Percentiles rank a stretch among this genome's conserved stretches.
phyloP scores from a whole-genome alignment of 2,888 invertebrate species.

The Parapristionchus giblindavisi region DNA sequence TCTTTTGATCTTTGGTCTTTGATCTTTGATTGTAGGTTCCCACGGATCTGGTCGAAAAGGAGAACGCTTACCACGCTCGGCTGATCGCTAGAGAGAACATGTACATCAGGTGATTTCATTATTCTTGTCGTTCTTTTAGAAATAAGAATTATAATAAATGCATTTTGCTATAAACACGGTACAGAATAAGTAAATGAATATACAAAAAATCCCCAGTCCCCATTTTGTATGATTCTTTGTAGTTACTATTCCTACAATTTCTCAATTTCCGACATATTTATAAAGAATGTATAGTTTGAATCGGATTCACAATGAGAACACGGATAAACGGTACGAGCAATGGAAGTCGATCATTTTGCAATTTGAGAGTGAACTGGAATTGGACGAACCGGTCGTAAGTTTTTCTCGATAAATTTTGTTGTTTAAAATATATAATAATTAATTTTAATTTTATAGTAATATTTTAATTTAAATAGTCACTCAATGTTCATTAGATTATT shows the following conservation, averaged over 20 bases:
- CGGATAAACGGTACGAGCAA: constrained; percentile 55
- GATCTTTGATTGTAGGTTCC: constrained; percentile 50
- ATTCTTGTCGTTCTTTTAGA: background rate
- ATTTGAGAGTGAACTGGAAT: constrained; percentile 50
- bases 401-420: background rate
- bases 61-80: constrained; percentile 57
- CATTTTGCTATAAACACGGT: no score
- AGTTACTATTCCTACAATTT: no score
- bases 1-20: background rate
- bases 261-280: background rate
- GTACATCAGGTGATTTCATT: constrained; percentile 55
- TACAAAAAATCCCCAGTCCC: no score
- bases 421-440: background rate
- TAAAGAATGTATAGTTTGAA: constrained; percentile 47
- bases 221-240: no score
- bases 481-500: no score
- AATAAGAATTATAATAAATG: background rate
- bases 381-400: constrained; percentile 49
- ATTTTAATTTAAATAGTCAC: no score
- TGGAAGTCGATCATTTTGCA: constrained; percentile 65
- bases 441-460: no score
- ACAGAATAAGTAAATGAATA: no score
- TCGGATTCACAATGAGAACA: constrained; percentile 57
- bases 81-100: constrained; percentile 64
- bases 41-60: constrained; percentile 57